Conservation (phyloP, 2,797 vertebrate species). For the Hapalemur alaotrensis region DNA sequence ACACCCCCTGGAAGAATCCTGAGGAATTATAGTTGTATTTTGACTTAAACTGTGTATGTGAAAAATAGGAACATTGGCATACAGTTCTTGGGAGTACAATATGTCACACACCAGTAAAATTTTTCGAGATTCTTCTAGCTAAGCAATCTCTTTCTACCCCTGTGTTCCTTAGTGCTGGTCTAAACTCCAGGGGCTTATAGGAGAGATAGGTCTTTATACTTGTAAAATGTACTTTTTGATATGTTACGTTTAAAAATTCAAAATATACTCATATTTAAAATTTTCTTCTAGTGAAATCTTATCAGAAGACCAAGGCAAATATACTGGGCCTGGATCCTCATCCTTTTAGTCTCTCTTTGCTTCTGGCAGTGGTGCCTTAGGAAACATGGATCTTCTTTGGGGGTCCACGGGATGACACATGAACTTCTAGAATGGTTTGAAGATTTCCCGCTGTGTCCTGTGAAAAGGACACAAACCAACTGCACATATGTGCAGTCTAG, state of each 20-base stretch:
- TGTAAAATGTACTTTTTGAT: not conserved
- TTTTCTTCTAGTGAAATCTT: not conserved
- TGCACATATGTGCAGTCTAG: not conserved
- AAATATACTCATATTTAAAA: not conserved
- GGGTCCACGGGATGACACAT: not conserved
- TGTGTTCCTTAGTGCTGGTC: not conserved
- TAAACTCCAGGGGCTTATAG: not conserved
- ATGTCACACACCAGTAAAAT: not conserved
- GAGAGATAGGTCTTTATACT: not conserved
- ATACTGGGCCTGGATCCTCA: not conserved
- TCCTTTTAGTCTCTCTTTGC: not conserved
- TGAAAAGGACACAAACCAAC: not conserved
- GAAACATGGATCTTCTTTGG: not conserved
- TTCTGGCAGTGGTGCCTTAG: not conserved
- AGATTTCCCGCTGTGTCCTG: not conserved
- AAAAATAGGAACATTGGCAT: not conserved
- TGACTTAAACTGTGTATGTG: not conserved
- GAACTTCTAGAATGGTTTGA: not conserved
- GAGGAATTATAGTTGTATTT: not conserved
- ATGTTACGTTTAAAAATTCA: not conserved
- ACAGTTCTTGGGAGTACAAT: not conserved
- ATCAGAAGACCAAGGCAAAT: not conserved
- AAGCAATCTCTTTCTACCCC: not conserved
- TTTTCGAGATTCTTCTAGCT: not conserved
- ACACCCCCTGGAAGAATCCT: not conserved